Evolutionary conservation across 2,113 vertebrate genomes (phyloP).

Genomic region (Eudyptes chrysolophus): DNA sequence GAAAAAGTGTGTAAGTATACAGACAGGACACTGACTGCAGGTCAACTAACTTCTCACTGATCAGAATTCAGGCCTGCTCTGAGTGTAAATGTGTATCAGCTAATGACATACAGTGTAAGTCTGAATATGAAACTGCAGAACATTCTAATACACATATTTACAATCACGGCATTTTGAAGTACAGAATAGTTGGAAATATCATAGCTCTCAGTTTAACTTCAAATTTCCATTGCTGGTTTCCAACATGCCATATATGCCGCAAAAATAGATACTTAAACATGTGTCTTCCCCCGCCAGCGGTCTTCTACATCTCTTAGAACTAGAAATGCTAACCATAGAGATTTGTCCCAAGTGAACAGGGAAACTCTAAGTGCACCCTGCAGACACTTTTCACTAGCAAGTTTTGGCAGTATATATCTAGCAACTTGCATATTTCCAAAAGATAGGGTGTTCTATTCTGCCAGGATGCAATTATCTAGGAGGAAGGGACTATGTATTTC

Average conservation of each 20-base stretch:
- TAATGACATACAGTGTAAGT: neutral
- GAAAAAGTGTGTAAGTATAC: rapidly evolving
- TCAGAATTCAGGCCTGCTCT: neutral
- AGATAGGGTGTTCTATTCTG: neutral
- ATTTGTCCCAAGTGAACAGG: neutral
- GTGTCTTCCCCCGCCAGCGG: rapidly evolving
- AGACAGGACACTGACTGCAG: neutral
- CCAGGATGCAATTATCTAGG: neutral
- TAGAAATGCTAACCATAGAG: neutral
- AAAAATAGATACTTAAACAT: neutral
- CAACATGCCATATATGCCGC: neutral
- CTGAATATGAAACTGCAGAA: neutral
- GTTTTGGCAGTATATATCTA: neutral
- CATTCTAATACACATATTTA: neutral
- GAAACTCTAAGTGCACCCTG: neutral
- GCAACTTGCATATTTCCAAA: neutral
- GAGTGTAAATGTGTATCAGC: rapidly evolving
- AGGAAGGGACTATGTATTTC: neutral
- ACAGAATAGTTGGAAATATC: neutral
- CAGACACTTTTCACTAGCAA: neutral
- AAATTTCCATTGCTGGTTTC: neutral
- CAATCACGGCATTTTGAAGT: neutral
- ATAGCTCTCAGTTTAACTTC: neutral
- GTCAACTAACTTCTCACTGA: neutral
- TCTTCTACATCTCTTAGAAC: neutral